phyloP scores from a whole-genome alignment of 2,888 invertebrate genomes.

The Euplagia quadripunctaria region DNA sequence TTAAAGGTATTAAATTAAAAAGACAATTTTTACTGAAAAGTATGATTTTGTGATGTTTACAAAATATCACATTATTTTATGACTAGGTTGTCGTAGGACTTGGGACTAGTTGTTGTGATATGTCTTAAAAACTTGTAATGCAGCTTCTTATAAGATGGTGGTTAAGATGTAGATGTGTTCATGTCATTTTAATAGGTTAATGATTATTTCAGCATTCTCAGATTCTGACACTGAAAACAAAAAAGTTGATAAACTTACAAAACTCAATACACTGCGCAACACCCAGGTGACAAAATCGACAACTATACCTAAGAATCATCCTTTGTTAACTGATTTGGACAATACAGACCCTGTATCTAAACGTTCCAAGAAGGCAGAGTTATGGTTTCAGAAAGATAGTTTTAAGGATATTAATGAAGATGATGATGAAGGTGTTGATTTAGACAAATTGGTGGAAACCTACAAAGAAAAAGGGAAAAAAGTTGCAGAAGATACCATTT shows the following conservation, averaged over 20 bases:
- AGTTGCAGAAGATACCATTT: slow-evolving; percentile 63
- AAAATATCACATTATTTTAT: too few relatives aligned
- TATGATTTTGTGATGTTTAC: too few relatives aligned
- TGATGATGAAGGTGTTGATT: slow-evolving; percentile 95
- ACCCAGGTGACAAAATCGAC: slow-evolving; percentile 64
- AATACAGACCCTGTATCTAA: slow-evolving; percentile 91
- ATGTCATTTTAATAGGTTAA: neutral
- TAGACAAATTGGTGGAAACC: slow-evolving; percentile 92
- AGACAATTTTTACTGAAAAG: neutral
- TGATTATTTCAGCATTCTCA: slow-evolving; percentile 85
- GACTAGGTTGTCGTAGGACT: neutral
- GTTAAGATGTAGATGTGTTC: neutral
- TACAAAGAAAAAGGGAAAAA: slow-evolving; percentile 91
- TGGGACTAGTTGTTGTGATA: neutral
- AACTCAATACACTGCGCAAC: slow-evolving; percentile 77
- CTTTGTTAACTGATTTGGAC: slow-evolving; percentile 93
- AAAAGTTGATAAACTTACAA: slow-evolving; percentile 75
- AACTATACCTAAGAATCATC: slow-evolving; percentile 85
- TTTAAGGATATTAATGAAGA: slow-evolving; percentile 94
- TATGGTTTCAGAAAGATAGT: slow-evolving; percentile 95
- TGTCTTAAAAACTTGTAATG: neutral
- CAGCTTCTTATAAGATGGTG: neutral
- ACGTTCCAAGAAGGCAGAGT: slow-evolving; percentile 92
- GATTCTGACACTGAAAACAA: slow-evolving; percentile 88
- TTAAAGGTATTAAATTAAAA: neutral